phyloP scores from a whole-genome alignment of 2,888 invertebrate species.

The Agriopis aurantiaria region DNA sequence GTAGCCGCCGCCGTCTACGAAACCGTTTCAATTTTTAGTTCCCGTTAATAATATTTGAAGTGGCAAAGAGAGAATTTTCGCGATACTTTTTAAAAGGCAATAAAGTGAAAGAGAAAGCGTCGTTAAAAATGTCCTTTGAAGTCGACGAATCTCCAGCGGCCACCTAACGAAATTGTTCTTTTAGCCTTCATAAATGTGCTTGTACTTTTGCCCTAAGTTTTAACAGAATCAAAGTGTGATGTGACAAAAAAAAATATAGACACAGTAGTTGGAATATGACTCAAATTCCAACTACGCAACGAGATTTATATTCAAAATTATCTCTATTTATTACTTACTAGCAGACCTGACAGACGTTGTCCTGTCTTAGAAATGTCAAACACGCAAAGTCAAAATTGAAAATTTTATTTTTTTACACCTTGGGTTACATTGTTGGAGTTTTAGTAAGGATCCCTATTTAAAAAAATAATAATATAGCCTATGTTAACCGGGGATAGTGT shows the following conservation, averaged over 20 bases:
- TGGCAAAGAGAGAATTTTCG: slow-evolving; percentile 48
- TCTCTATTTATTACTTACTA: background rate
- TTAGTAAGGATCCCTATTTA: too few species aligned
- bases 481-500: too few species aligned
- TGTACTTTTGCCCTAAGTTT: slow-evolving; percentile 71
- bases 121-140: slow-evolving; percentile 81
- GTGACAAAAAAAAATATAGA: slow-evolving; percentile 67
- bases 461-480: too few species aligned
- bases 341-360: too few species aligned
- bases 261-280: slow-evolving; percentile 57
- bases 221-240: slow-evolving; percentile 67
- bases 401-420: too few species aligned
- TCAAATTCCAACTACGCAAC: slow-evolving; percentile 48
- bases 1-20: slow-evolving; percentile 29
- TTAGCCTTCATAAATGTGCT: slow-evolving; percentile 79
- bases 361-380: too few species aligned
- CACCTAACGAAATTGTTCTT: slow-evolving; percentile 84
- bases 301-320: slow-evolving; percentile 50
- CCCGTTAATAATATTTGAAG: slow-evolving; percentile 37
- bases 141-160: slow-evolving; percentile 78
- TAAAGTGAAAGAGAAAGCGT: slow-evolving; percentile 74
- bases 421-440: too few species aligned
- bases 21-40: slow-evolving; percentile 38
- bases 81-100: slow-evolving; percentile 73
- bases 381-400: too few species aligned